Percentiles rank a stretch among this genome's conserved stretches.
phyloP scores from a whole-genome alignment of 2,888 invertebrate genomes.

The Plebejus anna region DNA sequence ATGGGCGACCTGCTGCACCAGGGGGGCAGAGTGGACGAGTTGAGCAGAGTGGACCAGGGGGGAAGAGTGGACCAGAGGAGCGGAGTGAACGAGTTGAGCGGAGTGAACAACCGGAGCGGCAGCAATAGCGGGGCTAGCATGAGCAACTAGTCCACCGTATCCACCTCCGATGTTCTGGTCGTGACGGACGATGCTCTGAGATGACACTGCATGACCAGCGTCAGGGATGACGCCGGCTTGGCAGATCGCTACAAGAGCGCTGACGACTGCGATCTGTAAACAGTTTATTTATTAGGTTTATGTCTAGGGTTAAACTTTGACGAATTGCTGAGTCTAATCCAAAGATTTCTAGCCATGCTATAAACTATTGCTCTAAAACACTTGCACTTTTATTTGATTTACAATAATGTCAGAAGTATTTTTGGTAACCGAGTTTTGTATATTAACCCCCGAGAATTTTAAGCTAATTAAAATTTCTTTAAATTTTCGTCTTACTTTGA shows the following conservation, averaged over 20 bases:
- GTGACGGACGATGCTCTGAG: conserved; percentile 67
- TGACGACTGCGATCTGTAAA: conserved; percentile 65
- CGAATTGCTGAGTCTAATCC: neutral
- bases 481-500: conserved; percentile 57
- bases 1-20: conserved; percentile 49
- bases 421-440: too few species aligned
- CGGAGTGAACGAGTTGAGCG: conserved; percentile 37
- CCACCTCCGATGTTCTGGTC: conserved; percentile 58
- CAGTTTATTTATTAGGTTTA: neutral
- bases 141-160: conserved; percentile 46
- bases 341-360: neutral
- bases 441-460: neutral
- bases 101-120: conserved; percentile 46
- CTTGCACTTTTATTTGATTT: neutral
- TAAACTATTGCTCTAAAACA: neutral
- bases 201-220: conserved; percentile 59
- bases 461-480: neutral
- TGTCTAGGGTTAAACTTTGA: too few species aligned
- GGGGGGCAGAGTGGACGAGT: conserved; percentile 43
- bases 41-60: conserved; percentile 50
- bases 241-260: conserved; percentile 66
- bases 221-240: conserved; percentile 66
- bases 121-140: conserved; percentile 43
- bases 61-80: conserved; percentile 43
- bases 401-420: neutral